These are phyloP conservation scores for Enteromius fasciolatus DNA, from an alignment of 2,797 vertebrate genomes.

Conservation along the genomic window DNA sequence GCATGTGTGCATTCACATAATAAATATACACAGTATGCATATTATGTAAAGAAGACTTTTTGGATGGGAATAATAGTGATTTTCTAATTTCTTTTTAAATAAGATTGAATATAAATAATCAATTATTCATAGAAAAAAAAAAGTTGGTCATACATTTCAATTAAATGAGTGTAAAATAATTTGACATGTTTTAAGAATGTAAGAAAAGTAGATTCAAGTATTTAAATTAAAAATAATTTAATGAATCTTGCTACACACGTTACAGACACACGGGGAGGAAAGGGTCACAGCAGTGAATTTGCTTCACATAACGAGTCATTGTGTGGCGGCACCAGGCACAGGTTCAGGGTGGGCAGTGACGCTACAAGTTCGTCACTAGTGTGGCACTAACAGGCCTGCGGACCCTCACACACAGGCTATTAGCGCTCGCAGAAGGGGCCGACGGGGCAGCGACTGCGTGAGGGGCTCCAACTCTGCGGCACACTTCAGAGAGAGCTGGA, in stretches of 20 bases:
- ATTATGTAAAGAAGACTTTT: too few species aligned
- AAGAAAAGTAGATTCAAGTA: neutral
- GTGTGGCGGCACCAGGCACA: constrained; percentile 21
- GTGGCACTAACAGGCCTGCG: neutral
- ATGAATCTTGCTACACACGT: neutral
- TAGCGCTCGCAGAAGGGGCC: neutral
- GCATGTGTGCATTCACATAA: too few species aligned
- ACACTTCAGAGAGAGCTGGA: constrained; percentile 30
- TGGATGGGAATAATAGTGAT: too few species aligned
- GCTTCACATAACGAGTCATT: constrained; percentile 37
- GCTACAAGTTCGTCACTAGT: constrained; percentile 5
- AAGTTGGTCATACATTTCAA: neutral
- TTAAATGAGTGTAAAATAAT: neutral
- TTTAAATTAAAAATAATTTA: constrained; percentile 16
- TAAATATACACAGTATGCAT: too few species aligned
- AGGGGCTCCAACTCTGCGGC: constrained; percentile 8
- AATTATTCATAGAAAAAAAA: neutral
- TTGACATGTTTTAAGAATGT: neutral
- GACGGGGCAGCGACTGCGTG: neutral
- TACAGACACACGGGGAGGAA: constrained; percentile 8
- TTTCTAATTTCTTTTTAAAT: neutral
- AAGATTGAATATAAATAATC: neutral
- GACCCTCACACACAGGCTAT: constrained; percentile 10
- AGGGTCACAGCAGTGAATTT: constrained; percentile 33
- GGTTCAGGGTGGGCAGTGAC: constrained; percentile 11